Conservation (phyloP, 1,140 invertebrate species). For the Pygmarrhopalites habei region DNA sequence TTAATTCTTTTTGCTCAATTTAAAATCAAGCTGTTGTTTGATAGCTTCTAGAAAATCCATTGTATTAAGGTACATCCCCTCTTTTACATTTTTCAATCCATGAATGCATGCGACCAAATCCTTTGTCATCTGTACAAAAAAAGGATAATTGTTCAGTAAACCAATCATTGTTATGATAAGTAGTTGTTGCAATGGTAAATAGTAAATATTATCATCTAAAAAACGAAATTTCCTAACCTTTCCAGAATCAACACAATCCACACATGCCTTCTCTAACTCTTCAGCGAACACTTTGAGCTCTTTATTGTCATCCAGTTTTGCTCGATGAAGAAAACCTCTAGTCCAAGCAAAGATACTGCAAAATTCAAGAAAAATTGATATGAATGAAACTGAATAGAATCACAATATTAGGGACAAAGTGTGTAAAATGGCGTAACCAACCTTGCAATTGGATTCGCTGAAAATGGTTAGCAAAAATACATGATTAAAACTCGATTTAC, state of each 20-base stretch:
- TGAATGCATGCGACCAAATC: slow-evolving; percentile 83
- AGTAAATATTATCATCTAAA: background rate
- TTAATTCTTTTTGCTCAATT: slow-evolving; percentile 43
- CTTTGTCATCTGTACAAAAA: slow-evolving; percentile 63
- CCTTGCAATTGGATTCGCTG: slow-evolving; percentile 86
- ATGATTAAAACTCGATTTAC: too few species aligned
- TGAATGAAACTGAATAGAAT: too few species aligned
- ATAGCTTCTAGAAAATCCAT: slow-evolving; percentile 79
- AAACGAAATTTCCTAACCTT: slow-evolving; percentile 76
- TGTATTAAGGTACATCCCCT: slow-evolving; percentile 73
- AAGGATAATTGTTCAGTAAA: too few species aligned
- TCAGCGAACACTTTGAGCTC: slow-evolving; percentile 58
- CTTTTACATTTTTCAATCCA: slow-evolving; percentile 64
- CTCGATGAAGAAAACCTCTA: slow-evolving; percentile 70
- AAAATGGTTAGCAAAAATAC: slow-evolving; percentile 73
- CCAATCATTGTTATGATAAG: too few species aligned
- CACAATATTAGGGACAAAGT: too few species aligned
- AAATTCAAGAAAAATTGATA: too few species aligned
- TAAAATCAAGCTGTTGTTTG: slow-evolving; percentile 62
- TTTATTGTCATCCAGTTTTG: slow-evolving; percentile 68
- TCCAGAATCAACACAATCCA: slow-evolving; percentile 79
- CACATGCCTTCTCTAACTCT: slow-evolving; percentile 62
- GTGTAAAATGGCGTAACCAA: too few species aligned
- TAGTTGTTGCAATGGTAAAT: too few species aligned
- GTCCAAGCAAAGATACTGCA: slow-evolving; percentile 91